These are phyloP conservation scores for Acronicta alni DNA, from an alignment of 2,888 invertebrate species.

Conservation along the genomic window DNA sequence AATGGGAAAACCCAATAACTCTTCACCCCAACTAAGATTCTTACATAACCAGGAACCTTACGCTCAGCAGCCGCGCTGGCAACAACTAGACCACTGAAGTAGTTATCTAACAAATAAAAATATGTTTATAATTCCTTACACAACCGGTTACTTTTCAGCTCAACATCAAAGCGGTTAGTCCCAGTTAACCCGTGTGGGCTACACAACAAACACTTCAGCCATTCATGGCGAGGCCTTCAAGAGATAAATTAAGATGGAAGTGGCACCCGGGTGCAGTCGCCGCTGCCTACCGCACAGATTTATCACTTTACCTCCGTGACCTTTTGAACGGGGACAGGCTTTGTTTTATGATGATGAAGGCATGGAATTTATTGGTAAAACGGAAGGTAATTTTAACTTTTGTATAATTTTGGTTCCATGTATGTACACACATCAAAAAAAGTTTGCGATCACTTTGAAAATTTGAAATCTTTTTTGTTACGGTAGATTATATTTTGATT, in stretches of 20 bases:
- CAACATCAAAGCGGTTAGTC: conserved; percentile 40
- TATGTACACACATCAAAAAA: too few relatives aligned
- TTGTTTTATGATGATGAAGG: conserved; percentile 53
- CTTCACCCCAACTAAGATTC: too few relatives aligned
- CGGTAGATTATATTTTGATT: too few relatives aligned
- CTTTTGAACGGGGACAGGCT: conserved; percentile 38
- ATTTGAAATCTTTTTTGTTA: too few relatives aligned
- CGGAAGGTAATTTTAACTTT: conserved; percentile 8
- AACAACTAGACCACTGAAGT: too few relatives aligned
- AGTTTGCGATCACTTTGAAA: too few relatives aligned
- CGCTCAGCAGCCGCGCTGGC: too few relatives aligned
- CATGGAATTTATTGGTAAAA: conserved; percentile 28
- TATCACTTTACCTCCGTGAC: conserved; percentile 50
- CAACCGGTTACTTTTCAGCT: conserved; percentile 32
- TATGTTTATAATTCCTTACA: background rate
- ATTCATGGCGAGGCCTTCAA: conserved; percentile 47
- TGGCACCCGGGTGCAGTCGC: conserved; percentile 56
- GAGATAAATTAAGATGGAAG: conserved; percentile 62
- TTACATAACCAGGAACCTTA: too few relatives aligned
- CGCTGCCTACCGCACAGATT: conserved; percentile 45
- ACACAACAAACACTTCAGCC: conserved; percentile 56
- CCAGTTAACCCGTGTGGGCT: conserved; percentile 40
- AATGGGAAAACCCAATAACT: too few relatives aligned
- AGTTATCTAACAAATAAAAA: background rate
- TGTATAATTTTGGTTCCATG: conserved; percentile 12